These are phyloP conservation scores for Carapus acus DNA, from an alignment of 2,797 vertebrate genomes.

Conservation along the genomic window DNA sequence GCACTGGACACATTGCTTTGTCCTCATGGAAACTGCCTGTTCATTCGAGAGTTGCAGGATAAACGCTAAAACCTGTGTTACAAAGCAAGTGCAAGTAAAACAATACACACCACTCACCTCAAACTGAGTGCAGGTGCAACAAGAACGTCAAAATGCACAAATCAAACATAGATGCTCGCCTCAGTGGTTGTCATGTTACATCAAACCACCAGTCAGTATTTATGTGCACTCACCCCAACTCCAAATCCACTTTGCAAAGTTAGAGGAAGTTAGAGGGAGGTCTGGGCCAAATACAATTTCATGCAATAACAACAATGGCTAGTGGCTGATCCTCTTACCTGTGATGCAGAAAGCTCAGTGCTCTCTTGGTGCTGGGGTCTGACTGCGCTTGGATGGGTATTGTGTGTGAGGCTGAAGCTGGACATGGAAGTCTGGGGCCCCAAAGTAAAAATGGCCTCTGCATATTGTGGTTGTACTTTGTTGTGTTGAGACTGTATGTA, in stretches of 20 bases:
- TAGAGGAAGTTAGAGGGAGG: conserved; percentile 31
- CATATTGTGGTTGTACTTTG: not conserved
- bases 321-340: conserved; percentile 17
- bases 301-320: conserved; percentile 1
- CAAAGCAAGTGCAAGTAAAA: too few relatives aligned
- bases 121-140: not conserved
- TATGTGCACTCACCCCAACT: conserved; percentile 3
- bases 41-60: too few relatives aligned
- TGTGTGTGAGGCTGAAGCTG: not conserved
- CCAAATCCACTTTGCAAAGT: conserved; percentile 7
- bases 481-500: not conserved
- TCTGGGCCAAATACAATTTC: not conserved
- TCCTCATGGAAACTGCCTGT: too few relatives aligned
- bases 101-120: too few relatives aligned
- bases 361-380: conserved; percentile 12
- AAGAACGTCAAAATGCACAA: too few relatives aligned
- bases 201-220: conserved; percentile 7
- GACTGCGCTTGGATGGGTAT: conserved; percentile 1
- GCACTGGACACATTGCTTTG: too few relatives aligned
- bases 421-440: not conserved
- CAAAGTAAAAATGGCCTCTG: not conserved
- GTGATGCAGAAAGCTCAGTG: conserved; percentile 15
- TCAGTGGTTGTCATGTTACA: not conserved
- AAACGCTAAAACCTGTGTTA: too few relatives aligned
- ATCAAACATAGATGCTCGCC: not conserved